phyloP scores from a whole-genome alignment of 2,113 vertebrate genomes.

The Oriolus oriolus region DNA sequence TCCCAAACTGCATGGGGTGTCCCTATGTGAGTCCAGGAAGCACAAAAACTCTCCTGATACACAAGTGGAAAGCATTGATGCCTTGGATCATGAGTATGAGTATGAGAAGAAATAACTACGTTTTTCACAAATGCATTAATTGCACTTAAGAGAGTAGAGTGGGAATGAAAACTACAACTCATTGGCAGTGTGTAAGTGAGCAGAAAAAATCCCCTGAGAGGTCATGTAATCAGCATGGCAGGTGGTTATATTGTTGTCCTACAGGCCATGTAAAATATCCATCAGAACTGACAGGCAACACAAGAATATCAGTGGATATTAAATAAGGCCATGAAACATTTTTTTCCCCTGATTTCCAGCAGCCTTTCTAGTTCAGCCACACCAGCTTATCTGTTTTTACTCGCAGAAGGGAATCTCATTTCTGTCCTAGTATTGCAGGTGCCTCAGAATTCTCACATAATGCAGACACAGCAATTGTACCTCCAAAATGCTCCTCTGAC shows the following conservation, averaged over 20 bases:
- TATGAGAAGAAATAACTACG: not conserved
- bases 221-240: not conserved
- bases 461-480: not conserved
- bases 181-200: not conserved
- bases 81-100: no score
- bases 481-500: not conserved
- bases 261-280: not conserved
- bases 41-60: not conserved
- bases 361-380: not conserved
- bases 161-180: not conserved
- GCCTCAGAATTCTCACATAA: not conserved
- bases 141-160: not conserved
- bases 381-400: not conserved
- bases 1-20: not conserved
- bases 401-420: not conserved
- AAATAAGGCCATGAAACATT: not conserved
- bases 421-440: not conserved
- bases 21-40: not conserved
- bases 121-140: not conserved
- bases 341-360: not conserved
- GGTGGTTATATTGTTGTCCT: not conserved
- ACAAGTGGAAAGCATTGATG: no score
- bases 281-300: not conserved
- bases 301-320: not conserved
- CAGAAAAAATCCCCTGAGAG: not conserved